Base-by-base conservation (phyloP, 2,113 vertebrate species). In the Bufo gargarizans region DNA sequence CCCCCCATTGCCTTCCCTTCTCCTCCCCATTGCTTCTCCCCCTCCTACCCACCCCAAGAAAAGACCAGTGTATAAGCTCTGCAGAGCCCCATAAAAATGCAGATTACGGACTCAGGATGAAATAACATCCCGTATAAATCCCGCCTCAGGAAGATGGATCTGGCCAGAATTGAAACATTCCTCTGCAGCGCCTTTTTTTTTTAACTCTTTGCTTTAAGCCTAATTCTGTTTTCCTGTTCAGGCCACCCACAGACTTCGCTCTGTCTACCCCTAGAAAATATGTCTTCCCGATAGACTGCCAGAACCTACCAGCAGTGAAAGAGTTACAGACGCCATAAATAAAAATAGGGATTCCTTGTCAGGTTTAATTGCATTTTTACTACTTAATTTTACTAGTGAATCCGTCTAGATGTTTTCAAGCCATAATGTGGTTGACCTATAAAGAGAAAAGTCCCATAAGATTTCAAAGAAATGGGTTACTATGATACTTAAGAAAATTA, bases 51-150 rank as follows among this genome's bases (percentile, higher is more conserved):
- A 77, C 87, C 87, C 82, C 81, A 84, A 89, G 82, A 89, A 89
- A 89, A 84, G 87, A 89, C 81, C 82, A 89, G 81, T 89, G 87
- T 84, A 78, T 82, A 89, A 84, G 71, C 82, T 84, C 87, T 89
- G 90, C 91, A 90, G 90, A 79, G 91, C 91, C 89, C 92, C 91
- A 94, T 94, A 93, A 94, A 94, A 93, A 94, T 94, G 93, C 93
- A 94, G 92, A 94, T 94, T 92, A 91, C 90, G 90, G 92, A 91
- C 91, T 91, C 72, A 89, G 93, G 92, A 92, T 93, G 93, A 93
- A 94, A 94, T 94, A 94, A 93, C 93, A 91, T 91, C 91, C 85
- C 91, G 90, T 94, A 94, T 94, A 93, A 94, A 93, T 94, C 92
- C 93, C 92, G 92, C 93, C 92, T 92, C 91, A 90, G 92, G 92